Conservation (phyloP, 2,888 invertebrate genomes). For the Ernsta delagoae region DNA sequence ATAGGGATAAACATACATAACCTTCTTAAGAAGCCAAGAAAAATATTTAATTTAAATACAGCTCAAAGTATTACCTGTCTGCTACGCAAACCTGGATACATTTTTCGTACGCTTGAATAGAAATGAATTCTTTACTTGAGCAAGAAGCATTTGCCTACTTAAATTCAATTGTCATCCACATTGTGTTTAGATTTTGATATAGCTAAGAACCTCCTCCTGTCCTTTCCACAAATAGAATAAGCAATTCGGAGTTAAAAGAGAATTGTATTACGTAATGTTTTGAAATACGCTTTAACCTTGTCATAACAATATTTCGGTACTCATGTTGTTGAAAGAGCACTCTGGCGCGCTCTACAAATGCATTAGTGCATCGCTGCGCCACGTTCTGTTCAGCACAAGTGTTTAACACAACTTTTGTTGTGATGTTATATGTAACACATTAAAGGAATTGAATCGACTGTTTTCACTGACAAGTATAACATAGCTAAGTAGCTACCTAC, state of each 20-base stretch:
- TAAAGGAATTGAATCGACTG: neutral
- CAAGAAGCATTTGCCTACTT: neutral
- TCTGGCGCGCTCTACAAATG: slow-evolving; percentile 30
- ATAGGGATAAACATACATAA: too few species aligned
- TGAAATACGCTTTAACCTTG: slow-evolving; percentile 25
- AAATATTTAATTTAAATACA: too few species aligned
- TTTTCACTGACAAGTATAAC: too few species aligned
- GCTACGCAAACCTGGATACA: too few species aligned
- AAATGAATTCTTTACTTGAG: too few species aligned
- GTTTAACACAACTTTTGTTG: slow-evolving; percentile 18
- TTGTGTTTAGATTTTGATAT: neutral
- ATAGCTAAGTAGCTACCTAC: too few species aligned
- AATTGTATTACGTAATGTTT: slow-evolving; percentile 19
- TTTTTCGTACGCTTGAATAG: too few species aligned
- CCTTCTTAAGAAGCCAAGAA: too few species aligned
- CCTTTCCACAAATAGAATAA: slow-evolving; percentile 3
- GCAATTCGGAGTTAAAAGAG: neutral
- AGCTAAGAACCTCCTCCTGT: neutral
- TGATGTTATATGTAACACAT: neutral
- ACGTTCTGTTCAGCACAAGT: slow-evolving; percentile 22
- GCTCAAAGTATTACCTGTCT: too few species aligned
- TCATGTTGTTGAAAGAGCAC: slow-evolving; percentile 17
- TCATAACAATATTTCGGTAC: slow-evolving; percentile 36
- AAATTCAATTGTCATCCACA: slow-evolving; percentile 4
- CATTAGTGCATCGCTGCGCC: slow-evolving; percentile 32